A percentile compares a stretch with the other conserved stretches of the same genome.
Evolutionary conservation across 2,888 invertebrate genomes (phyloP).

Genomic region (Orthosia gracilis): DNA sequence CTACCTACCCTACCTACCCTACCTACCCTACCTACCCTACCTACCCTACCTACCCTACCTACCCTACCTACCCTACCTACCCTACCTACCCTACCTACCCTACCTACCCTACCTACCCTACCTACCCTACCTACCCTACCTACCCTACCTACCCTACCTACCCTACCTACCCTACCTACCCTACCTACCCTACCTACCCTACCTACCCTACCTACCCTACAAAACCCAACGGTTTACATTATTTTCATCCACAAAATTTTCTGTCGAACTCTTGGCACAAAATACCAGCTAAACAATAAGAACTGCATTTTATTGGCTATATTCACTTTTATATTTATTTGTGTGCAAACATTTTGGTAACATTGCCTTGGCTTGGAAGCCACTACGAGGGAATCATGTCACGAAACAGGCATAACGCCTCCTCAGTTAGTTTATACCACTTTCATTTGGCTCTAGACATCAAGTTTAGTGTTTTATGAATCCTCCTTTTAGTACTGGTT

Average conservation of each 20-base stretch:
- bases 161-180: too few species aligned
- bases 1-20: too few species aligned
- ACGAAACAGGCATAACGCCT: slow-evolving; percentile 54
- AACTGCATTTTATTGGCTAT: slow-evolving; percentile 42
- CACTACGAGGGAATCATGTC: slow-evolving; percentile 53
- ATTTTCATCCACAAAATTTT: slow-evolving; percentile 6
- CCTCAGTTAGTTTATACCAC: slow-evolving; percentile 46
- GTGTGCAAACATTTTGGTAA: slow-evolving; percentile 32
- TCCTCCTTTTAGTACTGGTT: slow-evolving; percentile 31
- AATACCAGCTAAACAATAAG: slow-evolving; percentile 5
- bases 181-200: too few species aligned
- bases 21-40: too few species aligned
- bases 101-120: too few species aligned
- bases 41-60: too few species aligned
- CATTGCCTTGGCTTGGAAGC: slow-evolving; percentile 33
- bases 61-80: too few species aligned
- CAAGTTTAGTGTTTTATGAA: slow-evolving; percentile 53
- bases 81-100: too few species aligned
- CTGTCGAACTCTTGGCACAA: neutral
- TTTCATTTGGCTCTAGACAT: slow-evolving; percentile 47
- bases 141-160: too few species aligned
- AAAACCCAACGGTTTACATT: too few species aligned
- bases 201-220: too few species aligned
- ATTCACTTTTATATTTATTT: slow-evolving; percentile 31
- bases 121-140: too few species aligned